phyloP scores from a whole-genome alignment of 2,113 vertebrate genomes.

The Brevimyrus niger region DNA sequence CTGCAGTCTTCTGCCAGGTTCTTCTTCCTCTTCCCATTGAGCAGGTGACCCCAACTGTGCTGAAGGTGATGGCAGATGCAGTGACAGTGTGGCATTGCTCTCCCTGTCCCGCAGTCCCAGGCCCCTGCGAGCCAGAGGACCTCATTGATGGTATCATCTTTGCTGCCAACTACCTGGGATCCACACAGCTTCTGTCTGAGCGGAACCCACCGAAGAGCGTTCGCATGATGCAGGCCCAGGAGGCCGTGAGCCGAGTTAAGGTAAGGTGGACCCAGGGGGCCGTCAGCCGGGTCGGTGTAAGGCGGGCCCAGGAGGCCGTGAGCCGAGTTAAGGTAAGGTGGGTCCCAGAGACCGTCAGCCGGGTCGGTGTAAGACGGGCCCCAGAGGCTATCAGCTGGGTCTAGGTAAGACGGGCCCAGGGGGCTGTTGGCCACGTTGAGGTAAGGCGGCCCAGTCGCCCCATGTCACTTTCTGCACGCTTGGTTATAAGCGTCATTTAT shows the following conservation, averaged over 20 bases:
- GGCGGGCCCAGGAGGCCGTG: slow-evolving; percentile 91
- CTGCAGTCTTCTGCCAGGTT: background rate
- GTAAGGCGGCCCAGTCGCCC: background rate
- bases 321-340: slow-evolving; percentile 82
- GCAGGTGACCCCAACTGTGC: background rate
- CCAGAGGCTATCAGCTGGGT: slow-evolving; percentile 91
- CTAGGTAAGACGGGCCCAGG: slow-evolving; percentile 65
- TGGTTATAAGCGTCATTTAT: background rate
- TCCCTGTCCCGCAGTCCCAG: slow-evolving; percentile 71
- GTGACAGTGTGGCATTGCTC: background rate
- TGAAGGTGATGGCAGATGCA: background rate
- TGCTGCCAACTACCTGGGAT: slow-evolving; percentile 96
- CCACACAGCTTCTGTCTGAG: slow-evolving; percentile 89
- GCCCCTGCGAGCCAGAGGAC: slow-evolving; percentile 95
- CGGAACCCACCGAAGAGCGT: slow-evolving; percentile 93
- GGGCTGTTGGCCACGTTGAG: no score
- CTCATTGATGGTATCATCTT: slow-evolving; percentile 98
- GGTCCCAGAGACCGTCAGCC: no score
- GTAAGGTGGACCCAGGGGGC: slow-evolving; percentile 45
- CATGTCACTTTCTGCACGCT: background rate
- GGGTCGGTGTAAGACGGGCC: slow-evolving; percentile 57
- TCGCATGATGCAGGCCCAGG: slow-evolving; percentile 93
- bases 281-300: no score
- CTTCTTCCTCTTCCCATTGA: background rate
- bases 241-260: slow-evolving; percentile 92